Percentiles rank a stretch among this genome's conserved stretches.
These are phyloP conservation scores for Muntiacus muntjak DNA, from an alignment of 2,113 vertebrate species.

Conservation along the genomic window DNA sequence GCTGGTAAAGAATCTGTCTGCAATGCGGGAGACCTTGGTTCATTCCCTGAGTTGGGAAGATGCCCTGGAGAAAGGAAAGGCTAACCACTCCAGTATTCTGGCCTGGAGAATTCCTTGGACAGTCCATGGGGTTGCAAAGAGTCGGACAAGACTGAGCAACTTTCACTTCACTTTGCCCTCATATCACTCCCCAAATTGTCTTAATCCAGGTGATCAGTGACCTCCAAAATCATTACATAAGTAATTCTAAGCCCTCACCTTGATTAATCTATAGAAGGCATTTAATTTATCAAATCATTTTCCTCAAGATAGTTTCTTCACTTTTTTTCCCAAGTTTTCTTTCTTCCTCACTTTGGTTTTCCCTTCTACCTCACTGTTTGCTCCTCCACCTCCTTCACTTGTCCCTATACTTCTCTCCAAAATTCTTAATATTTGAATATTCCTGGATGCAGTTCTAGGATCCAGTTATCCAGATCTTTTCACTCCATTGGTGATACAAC, in stretches of 20 bases:
- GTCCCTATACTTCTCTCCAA: background rate
- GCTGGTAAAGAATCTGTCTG: background rate
- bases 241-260: background rate
- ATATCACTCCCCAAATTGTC: background rate
- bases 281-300: background rate
- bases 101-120: background rate
- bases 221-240: background rate
- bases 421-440: background rate
- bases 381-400: background rate
- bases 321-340: background rate
- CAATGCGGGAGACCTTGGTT: background rate
- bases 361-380: background rate
- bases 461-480: background rate
- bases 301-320: background rate
- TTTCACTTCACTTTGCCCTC: background rate
- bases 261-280: background rate
- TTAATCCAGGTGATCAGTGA: background rate
- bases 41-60: fast-evolving
- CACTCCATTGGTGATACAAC: background rate
- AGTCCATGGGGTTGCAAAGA: background rate
- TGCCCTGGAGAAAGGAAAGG: background rate
- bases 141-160: fast-evolving
- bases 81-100: background rate
- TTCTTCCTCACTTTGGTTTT: background rate
- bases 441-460: background rate